phyloP scores from a whole-genome alignment of 2,888 invertebrate genomes.

The Arenicola marina region DNA sequence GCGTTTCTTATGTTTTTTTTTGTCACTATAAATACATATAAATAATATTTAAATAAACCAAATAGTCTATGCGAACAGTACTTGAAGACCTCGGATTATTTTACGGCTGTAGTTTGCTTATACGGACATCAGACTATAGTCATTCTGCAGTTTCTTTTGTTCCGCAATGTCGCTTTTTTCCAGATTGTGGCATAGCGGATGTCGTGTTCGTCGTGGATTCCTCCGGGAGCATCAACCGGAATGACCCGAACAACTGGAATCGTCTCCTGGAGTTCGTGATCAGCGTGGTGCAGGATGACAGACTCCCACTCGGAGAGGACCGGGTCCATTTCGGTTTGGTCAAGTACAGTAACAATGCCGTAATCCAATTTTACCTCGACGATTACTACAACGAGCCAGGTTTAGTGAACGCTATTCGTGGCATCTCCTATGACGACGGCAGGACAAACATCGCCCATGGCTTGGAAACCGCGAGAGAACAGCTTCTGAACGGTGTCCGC shows the following conservation, averaged over 20 bases:
- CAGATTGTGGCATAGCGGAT: slow-evolving; percentile 1
- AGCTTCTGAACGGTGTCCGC: slow-evolving; percentile 11
- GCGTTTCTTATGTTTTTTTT: too few species aligned
- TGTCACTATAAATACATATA: too few species aligned
- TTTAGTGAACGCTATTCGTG: slow-evolving; percentile 40
- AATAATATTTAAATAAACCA: too few species aligned
- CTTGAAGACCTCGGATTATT: too few species aligned
- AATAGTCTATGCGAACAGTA: too few species aligned
- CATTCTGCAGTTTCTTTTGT: background rate
- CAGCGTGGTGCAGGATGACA: background rate
- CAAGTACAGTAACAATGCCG: slow-evolving; percentile 45
- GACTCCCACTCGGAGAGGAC: background rate
- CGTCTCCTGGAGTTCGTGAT: background rate
- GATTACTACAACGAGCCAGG: slow-evolving; percentile 33
- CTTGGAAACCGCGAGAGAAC: slow-evolving; percentile 38
- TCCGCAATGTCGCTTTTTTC: background rate
- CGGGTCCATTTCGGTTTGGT: slow-evolving; percentile 19
- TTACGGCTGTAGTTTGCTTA: too few species aligned
- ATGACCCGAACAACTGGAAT: slow-evolving; percentile 7
- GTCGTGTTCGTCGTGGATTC: slow-evolving; percentile 8
- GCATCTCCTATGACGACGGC: slow-evolving; percentile 40
- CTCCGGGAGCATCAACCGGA: slow-evolving; percentile 8
- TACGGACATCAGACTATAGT: too few species aligned
- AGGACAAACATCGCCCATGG: slow-evolving; percentile 50
- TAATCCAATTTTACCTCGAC: slow-evolving; percentile 44